Conservation (phyloP, 1,140 invertebrate genomes). For the Lamellibrachia luymesi region DNA sequence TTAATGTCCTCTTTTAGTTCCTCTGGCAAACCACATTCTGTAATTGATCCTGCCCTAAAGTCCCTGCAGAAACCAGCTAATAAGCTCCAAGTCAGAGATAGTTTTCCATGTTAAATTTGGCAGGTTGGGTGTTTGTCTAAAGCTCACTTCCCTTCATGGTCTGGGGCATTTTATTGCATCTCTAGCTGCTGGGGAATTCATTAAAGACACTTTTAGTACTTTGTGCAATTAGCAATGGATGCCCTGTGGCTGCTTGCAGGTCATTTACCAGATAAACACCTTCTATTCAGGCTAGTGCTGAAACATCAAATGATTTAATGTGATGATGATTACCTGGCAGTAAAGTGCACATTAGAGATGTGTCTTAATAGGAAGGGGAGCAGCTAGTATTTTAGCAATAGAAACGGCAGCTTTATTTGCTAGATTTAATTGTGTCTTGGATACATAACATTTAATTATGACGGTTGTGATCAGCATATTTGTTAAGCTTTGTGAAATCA, state of each 20-base stretch:
- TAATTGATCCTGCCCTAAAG: neutral
- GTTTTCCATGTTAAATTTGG: neutral
- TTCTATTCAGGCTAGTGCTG: neutral
- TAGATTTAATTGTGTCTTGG: neutral
- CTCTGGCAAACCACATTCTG: neutral
- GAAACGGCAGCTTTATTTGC: neutral
- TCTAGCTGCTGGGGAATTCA: neutral
- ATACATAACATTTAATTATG: neutral
- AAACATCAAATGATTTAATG: constrained; percentile 6
- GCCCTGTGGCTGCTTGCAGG: neutral
- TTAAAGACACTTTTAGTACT: neutral
- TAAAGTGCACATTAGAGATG: neutral
- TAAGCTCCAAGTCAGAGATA: neutral
- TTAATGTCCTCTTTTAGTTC: neutral
- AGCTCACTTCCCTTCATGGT: neutral
- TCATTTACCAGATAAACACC: neutral
- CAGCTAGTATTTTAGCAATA: neutral
- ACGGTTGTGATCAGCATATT: neutral
- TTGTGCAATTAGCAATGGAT: neutral
- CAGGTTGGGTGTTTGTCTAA: neutral
- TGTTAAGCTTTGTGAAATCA: neutral
- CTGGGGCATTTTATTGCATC: neutral
- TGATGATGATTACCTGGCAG: neutral
- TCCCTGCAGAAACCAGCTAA: neutral
- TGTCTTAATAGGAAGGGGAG: neutral